Conservation (phyloP, 2,113 vertebrate species). For the Tretioscincus oriximinensis region DNA sequence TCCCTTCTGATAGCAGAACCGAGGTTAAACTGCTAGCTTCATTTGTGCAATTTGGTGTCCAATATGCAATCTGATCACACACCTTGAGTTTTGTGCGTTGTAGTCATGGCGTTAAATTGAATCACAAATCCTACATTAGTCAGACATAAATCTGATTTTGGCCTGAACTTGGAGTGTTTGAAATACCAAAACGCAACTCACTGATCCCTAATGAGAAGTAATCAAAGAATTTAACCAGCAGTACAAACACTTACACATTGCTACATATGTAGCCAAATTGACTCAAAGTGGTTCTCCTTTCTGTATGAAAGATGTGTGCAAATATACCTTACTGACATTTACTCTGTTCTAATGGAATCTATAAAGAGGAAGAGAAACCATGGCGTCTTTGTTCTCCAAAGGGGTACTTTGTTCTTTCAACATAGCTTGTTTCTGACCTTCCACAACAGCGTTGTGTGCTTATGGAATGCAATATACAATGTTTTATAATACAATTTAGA, state of each 20-base stretch:
- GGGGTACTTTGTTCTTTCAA: slow-evolving; percentile 8
- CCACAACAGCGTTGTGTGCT: background rate
- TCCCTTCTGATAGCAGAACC: slow-evolving; percentile 37
- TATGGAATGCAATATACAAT: slow-evolving; percentile 9
- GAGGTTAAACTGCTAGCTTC: slow-evolving; percentile 57
- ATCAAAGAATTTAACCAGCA: slow-evolving; percentile 73
- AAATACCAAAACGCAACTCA: slow-evolving; percentile 71
- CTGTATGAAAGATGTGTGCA: slow-evolving; percentile 57
- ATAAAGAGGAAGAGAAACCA: slow-evolving; percentile 32
- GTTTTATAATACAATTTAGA: slow-evolving; percentile 19
- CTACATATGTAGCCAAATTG: slow-evolving; percentile 68
- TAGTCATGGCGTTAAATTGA: slow-evolving; percentile 66
- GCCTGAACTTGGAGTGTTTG: slow-evolving; percentile 71
- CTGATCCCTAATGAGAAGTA: slow-evolving; percentile 74
- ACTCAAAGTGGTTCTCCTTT: slow-evolving; percentile 62
- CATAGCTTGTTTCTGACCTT: slow-evolving; percentile 16
- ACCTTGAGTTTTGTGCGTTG: slow-evolving; percentile 64
- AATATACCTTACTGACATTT: slow-evolving; percentile 53
- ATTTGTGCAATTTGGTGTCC: slow-evolving; percentile 53
- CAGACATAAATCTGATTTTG: slow-evolving; percentile 73
- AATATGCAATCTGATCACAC: slow-evolving; percentile 68
- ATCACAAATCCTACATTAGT: slow-evolving; percentile 64
- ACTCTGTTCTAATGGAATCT: slow-evolving; percentile 43
- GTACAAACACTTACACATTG: slow-evolving; percentile 66
- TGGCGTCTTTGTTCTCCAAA: slow-evolving; percentile 37